These are phyloP conservation scores for Pelobates cultripes DNA, from an alignment of 2,797 vertebrate genomes.

Conservation along the genomic window DNA sequence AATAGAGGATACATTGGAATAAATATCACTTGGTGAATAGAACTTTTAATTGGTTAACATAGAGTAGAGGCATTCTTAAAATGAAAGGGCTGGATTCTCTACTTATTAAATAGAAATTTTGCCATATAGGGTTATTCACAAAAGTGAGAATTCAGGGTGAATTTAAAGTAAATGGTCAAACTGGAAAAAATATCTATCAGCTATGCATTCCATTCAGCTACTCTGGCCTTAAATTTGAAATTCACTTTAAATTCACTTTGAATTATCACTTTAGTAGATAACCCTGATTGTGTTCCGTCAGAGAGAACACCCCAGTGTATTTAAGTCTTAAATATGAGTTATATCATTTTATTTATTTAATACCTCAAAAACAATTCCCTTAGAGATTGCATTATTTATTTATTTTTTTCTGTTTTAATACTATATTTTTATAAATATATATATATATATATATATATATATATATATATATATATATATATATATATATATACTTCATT, in stretches of 20 bases:
- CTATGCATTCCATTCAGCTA: too few relatives aligned
- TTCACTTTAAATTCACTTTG: too few relatives aligned
- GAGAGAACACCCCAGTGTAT: not conserved
- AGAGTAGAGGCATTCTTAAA: constrained; percentile 34
- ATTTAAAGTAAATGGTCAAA: too few relatives aligned
- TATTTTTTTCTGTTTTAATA: constrained; percentile 39
- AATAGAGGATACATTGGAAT: too few relatives aligned
- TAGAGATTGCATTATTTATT: not conserved
- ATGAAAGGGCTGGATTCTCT: not conserved
- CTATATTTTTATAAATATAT: constrained; percentile 35
- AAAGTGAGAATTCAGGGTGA: too few relatives aligned
- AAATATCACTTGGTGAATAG: too few relatives aligned
- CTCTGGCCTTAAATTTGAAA: too few relatives aligned
- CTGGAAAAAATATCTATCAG: too few relatives aligned
- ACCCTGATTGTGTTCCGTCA: too few relatives aligned
- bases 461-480: constrained; percentile 58
- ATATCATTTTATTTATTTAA: constrained; percentile 29
- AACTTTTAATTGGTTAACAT: not conserved
- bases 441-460: constrained; percentile 53
- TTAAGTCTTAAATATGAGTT: constrained; percentile 44
- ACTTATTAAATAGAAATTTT: too few relatives aligned
- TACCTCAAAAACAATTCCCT: constrained; percentile 32
- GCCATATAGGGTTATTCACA: too few relatives aligned
- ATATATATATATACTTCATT: constrained; percentile 61
- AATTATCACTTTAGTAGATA: too few relatives aligned